phyloP scores from a whole-genome alignment of 2,888 invertebrate genomes.

The Brachylomia viminalis region DNA sequence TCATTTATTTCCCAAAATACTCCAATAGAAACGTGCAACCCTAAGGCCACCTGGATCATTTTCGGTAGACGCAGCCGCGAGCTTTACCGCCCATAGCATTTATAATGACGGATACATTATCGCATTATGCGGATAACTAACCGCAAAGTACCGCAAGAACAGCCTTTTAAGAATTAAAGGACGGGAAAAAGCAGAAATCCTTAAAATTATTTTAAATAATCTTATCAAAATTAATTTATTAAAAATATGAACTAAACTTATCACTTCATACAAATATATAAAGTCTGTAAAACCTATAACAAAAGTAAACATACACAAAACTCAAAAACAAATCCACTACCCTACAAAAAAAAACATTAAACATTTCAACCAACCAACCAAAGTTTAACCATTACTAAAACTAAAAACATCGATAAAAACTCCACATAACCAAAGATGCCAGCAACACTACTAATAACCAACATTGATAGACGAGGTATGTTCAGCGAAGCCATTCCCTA shows the following conservation, averaged over 20 bases:
- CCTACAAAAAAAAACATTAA: not conserved
- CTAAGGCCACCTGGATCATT: conserved; percentile 6
- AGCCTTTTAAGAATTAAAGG: not conserved
- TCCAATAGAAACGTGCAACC: conserved; percentile 16
- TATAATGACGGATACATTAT: conserved; percentile 42
- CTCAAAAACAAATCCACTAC: not conserved
- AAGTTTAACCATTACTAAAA: conserved; percentile 28
- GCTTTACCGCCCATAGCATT: conserved; percentile 41
- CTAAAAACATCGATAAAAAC: conserved; percentile 56
- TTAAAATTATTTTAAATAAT: too few relatives aligned
- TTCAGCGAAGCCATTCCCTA: conserved; percentile 59
- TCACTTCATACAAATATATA: not conserved
- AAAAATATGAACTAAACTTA: not conserved
- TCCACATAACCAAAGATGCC: conserved; percentile 61
- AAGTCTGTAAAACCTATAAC: not conserved
- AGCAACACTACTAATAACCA: conserved; percentile 65
- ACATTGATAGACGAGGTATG: conserved; percentile 68
- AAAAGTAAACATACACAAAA: too few relatives aligned
- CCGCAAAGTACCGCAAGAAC: conserved; percentile 7
- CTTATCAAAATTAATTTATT: too few relatives aligned
- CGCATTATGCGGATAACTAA: conserved; percentile 41
- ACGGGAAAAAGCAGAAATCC: not conserved
- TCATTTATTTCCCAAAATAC: not conserved
- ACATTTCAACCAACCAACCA: conserved; percentile 21
- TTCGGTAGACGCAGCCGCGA: conserved; percentile 12